Percentiles rank a stretch among this genome's conserved stretches.
Evolutionary conservation across 2,888 invertebrate genomes (phyloP).

Genomic region (Oxystoma pomonae): DNA sequence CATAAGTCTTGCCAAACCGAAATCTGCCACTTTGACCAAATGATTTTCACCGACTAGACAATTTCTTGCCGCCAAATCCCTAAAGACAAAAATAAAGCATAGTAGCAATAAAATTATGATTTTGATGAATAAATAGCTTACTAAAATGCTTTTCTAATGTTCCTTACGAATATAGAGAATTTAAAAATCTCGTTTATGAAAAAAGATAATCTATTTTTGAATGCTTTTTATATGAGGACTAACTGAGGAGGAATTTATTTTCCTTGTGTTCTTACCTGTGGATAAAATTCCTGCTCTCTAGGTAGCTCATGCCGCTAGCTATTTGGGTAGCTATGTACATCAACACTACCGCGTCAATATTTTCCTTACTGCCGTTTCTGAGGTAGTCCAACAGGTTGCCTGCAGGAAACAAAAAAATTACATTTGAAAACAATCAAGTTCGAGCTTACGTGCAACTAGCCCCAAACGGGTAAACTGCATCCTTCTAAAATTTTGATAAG

Average conservation of each 20-base stretch:
- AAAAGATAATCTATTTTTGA: no score
- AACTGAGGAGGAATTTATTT: no score
- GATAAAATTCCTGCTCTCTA: slow-evolving; percentile 94
- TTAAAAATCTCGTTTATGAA: no score
- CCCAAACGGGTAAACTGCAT: no score
- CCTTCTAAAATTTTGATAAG: no score
- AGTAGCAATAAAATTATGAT: no score
- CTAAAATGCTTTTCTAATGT: no score
- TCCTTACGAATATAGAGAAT: no score
- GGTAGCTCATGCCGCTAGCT: slow-evolving; percentile 97
- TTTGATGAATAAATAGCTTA: no score
- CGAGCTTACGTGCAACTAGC: no score
- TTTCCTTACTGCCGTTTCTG: slow-evolving; percentile 78
- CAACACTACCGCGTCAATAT: slow-evolving; percentile 90
- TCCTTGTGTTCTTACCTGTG: slow-evolving; percentile 81
- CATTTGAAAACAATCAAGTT: neutral
- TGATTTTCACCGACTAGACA: slow-evolving; percentile 97
- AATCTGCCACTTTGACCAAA: slow-evolving; percentile 98
- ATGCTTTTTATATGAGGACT: no score
- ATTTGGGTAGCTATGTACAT: slow-evolving; percentile 99
- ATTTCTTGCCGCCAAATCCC: slow-evolving; percentile 98
- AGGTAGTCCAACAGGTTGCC: slow-evolving; percentile 91
- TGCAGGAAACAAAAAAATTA: neutral
- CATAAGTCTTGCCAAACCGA: slow-evolving; percentile 96
- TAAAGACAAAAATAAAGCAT: neutral